These are phyloP conservation scores for Microcebus griseorufus DNA, from an alignment of 2,113 vertebrate species.

Conservation along the genomic window DNA sequence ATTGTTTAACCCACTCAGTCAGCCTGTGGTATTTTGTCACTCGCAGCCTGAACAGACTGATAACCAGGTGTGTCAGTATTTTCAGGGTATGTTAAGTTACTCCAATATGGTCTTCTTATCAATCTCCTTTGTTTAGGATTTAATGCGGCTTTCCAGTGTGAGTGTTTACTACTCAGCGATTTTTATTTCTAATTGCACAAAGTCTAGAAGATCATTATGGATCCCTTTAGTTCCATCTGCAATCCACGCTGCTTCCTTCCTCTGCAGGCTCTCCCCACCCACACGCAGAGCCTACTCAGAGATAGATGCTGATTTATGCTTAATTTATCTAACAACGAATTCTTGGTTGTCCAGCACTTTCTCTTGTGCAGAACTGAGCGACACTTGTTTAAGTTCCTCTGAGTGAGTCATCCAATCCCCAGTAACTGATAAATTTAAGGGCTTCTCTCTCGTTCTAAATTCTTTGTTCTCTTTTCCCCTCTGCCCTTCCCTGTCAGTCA, in stretches of 20 bases:
- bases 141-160: background rate
- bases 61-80: background rate
- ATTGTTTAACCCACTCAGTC: background rate
- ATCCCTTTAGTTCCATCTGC: background rate
- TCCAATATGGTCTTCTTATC: background rate
- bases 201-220: background rate
- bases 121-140: background rate
- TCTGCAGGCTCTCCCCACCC: background rate
- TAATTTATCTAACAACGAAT: background rate
- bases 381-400: background rate
- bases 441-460: background rate
- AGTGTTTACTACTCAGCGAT: background rate
- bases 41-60: background rate
- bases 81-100: background rate
- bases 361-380: background rate
- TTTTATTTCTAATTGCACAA: background rate
- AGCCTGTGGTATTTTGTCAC: background rate
- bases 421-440: background rate
- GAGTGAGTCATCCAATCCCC: background rate
- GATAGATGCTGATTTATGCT: background rate
- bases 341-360: background rate
- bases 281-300: background rate
- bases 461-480: background rate
- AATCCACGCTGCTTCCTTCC: background rate
- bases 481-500: background rate